phyloP scores from a whole-genome alignment of 2,797 vertebrate species.

The Yasuhikotakia modesta region DNA sequence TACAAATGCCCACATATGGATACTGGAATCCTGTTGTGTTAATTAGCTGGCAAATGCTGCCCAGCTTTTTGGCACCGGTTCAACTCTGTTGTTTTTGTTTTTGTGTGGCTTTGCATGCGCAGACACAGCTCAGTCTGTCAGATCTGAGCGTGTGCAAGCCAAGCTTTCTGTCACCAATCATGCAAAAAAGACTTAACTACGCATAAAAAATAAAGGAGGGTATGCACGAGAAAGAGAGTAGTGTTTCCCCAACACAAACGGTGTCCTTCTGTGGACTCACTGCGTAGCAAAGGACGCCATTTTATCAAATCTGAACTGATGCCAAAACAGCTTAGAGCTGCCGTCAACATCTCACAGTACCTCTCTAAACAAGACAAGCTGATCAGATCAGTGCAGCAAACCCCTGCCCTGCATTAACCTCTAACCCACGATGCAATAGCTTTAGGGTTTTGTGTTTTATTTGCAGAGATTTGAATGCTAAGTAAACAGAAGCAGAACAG shows the following conservation, averaged over 20 bases:
- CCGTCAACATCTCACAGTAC: constrained; percentile 66
- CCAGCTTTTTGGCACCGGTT: constrained; percentile 43
- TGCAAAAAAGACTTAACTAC: constrained; percentile 26
- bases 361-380: constrained; percentile 27
- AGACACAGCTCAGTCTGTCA: constrained; percentile 46
- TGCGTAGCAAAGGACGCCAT: constrained; percentile 88
- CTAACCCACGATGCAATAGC: constrained; percentile 12
- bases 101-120: constrained; percentile 55
- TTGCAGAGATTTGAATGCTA: constrained; percentile 32
- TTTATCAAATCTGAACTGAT: constrained; percentile 87
- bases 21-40: constrained; percentile 28
- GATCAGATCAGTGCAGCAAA: constrained; percentile 36
- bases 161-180: constrained; percentile 26
- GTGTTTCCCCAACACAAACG: constrained; percentile 47
- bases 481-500: constrained; percentile 45
- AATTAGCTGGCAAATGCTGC: constrained; percentile 42
- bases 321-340: constrained; percentile 82
- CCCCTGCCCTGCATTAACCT: constrained; percentile 27
- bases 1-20: constrained; percentile 40
- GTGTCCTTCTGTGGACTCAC: constrained; percentile 76
- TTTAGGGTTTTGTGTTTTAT: constrained; percentile 35
- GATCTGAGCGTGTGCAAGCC: constrained; percentile 35
- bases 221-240: constrained; percentile 45
- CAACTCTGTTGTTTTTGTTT: constrained; percentile 44
- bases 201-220: constrained; percentile 44